Base-by-base conservation (phyloP, 1,140 invertebrate species). In the Pseudobourletiella spinata region DNA sequence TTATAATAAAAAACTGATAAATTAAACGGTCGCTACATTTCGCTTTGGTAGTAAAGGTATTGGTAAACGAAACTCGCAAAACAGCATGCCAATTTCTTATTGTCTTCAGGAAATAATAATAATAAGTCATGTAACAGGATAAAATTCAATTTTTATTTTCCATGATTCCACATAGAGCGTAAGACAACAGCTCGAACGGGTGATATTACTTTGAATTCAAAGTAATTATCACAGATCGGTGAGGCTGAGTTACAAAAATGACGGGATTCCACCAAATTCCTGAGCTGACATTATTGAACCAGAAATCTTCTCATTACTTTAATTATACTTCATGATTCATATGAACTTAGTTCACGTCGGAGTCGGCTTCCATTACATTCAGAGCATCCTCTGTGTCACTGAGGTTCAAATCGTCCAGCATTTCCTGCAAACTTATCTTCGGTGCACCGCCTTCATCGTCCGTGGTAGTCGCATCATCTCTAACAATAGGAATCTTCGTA, bases 321-420 rank as follows among this genome's bases (percentile, higher is more conserved):
- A n/a, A n/a, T n/a, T n/a, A n/a, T n/a, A n/a, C n/a, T n/a, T n/a
- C n/a, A 39, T 39, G 8, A 39, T 39, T 8, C 32, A 39, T 8
- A n/a, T 39, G 32, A 39, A 39, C n/a, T 39, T 39, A 39, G 32
- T 39, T 39, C 32, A n/a, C 32, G n/a, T 39, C 48, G 11, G 6
- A 25, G 15, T 51, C 48, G 4, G 14, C 20, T 26, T 51, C 48
- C 14, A 24, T 25, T 26, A 25, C 48, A 25, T 51, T 22, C 3
- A 26, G 3, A 4, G 2, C 60, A 6, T 51, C 63, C 29, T 65
- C 72, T 22, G 82, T 81, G 71, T 89, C 88, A 59, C 87, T 84
- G 39, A 92, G 82, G n/a, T 78, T 79, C 62, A 98, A 78, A 78
- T 98, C 95, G 65, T 98, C 94, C 61, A 99, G 77, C 96, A 99